Percentiles rank a stretch among this genome's conserved stretches.
These are phyloP conservation scores for Excalfactoria chinensis DNA, from an alignment of 2,113 vertebrate genomes.

Conservation along the genomic window DNA sequence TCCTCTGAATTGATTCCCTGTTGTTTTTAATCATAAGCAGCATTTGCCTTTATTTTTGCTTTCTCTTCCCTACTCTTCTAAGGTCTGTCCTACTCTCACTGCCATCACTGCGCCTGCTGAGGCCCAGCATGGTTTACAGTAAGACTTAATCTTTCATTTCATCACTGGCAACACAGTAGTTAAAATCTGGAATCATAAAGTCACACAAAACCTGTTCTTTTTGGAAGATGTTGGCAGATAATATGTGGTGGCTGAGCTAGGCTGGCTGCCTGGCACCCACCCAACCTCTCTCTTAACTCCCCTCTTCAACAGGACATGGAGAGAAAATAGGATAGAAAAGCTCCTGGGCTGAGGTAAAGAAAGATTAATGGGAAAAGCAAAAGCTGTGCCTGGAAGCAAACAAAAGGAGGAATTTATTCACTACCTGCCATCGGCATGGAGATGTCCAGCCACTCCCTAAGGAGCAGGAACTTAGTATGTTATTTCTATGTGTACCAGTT, in stretches of 20 bases:
- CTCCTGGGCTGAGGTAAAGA: background rate
- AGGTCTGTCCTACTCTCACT: background rate
- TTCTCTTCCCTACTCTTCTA: background rate
- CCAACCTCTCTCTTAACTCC: background rate
- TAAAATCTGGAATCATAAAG: background rate
- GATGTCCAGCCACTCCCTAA: background rate
- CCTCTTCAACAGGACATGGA: background rate
- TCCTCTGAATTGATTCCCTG: background rate
- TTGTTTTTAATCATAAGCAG: background rate
- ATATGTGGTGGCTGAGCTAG: background rate
- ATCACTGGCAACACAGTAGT: background rate
- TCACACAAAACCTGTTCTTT: background rate
- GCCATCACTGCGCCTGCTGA: background rate
- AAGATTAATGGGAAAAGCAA: background rate
- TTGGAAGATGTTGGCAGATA: background rate
- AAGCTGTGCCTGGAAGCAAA: background rate
- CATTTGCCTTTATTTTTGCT: background rate
- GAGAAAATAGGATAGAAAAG: background rate
- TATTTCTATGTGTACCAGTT: fast-evolving
- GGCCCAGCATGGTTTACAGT: background rate
- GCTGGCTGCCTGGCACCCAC: background rate
- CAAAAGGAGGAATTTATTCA: background rate
- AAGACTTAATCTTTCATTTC: background rate
- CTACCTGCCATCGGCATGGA: background rate
- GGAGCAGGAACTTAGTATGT: background rate